Evolutionary conservation across 2,797 vertebrate species (phyloP), one percentile per base, ranked within the genome.

Genomic region (Alectoris magna): DNA sequence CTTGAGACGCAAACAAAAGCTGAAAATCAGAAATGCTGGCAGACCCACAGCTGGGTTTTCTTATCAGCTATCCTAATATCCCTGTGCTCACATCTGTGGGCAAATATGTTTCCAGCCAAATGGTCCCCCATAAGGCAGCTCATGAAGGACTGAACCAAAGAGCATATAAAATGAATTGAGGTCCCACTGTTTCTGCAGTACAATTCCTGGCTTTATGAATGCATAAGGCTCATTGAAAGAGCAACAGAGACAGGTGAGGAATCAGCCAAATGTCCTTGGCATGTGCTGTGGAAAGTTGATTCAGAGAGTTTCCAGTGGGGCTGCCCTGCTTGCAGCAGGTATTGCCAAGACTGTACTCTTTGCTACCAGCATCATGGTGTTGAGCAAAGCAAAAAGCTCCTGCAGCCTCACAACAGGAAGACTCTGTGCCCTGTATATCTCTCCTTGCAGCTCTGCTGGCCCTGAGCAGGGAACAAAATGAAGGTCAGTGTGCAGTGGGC

Each of bases 361-460:
- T 63, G 63, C 53, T 22, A 10, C 6, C 27, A 60, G 49, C 48
- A 10, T 31, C n/a, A 2, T 5, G 60, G 55, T 6, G 67, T 55
- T 1, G 5, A 63, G 63, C 58, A 68, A n/a, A 85, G 51, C 58
- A 73, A 77, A 21, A 3, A 24, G 84, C 44, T 48, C 24, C 59
- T 38, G 41, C 78, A 68, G 64, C 51, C 59, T 71, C 70, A 51
- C 39, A 36, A 59, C 66, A 8, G 49, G 11, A 46, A 46, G 46
- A 11, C 23, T 34, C 1, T 41, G n/a, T 39, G 29, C 59, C 36
- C 24, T 3, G 3, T 7, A 24, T 3, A 0, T 14, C 15, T 58
- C 48, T 46, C 53, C 58, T 21, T 74, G 73, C 55, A 75, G 73
- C 31, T 38, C 34, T 26, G 74, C 10, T 0, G 44, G 22, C 18